Percentiles rank a stretch among this genome's conserved stretches.
phyloP scores from a whole-genome alignment of 1,140 invertebrate genomes.

The Leucophenga varia region DNA sequence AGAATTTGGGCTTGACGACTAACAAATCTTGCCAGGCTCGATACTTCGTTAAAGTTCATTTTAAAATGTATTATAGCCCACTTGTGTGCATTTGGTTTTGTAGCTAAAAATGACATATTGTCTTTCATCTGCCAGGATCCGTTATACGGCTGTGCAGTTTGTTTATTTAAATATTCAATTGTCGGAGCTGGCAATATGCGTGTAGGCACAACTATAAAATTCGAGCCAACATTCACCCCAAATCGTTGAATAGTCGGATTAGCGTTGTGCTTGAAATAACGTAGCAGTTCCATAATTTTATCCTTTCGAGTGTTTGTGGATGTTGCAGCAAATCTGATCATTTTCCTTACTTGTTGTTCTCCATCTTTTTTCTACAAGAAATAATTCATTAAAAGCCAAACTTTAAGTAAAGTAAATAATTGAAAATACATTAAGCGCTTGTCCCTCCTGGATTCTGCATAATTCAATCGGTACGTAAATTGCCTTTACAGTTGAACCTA shows the following conservation, averaged over 20 bases:
- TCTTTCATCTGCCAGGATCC: slow-evolving; percentile 37
- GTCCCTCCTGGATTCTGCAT: slow-evolving; percentile 63
- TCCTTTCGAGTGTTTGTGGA: slow-evolving; percentile 61
- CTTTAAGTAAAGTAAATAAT: not conserved
- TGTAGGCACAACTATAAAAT: slow-evolving; percentile 62
- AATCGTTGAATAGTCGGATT: slow-evolving; percentile 62
- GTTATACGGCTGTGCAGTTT: slow-evolving; percentile 6
- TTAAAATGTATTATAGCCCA: slow-evolving; percentile 33
- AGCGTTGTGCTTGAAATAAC: slow-evolving; percentile 56
- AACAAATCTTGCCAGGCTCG: slow-evolving; percentile 13
- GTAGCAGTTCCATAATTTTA: slow-evolving; percentile 66
- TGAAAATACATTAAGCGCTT: slow-evolving; percentile 57
- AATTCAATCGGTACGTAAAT: slow-evolving; percentile 66
- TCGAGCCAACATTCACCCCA: slow-evolving; percentile 59
- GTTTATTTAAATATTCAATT: slow-evolving; percentile 56
- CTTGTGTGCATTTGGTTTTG: slow-evolving; percentile 25
- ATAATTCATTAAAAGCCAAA: too few species aligned
- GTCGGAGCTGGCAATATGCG: slow-evolving; percentile 62
- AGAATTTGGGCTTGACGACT: not conserved
- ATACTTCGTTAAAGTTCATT: slow-evolving; percentile 11
- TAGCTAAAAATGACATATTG: slow-evolving; percentile 15
- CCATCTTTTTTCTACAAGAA: slow-evolving; percentile 56
- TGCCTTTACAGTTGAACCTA: slow-evolving; percentile 59
- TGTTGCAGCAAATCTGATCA: slow-evolving; percentile 69
- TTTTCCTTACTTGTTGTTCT: slow-evolving; percentile 62